phyloP scores from a whole-genome alignment of 2,888 invertebrate genomes.

The Calameuta pallipes region DNA sequence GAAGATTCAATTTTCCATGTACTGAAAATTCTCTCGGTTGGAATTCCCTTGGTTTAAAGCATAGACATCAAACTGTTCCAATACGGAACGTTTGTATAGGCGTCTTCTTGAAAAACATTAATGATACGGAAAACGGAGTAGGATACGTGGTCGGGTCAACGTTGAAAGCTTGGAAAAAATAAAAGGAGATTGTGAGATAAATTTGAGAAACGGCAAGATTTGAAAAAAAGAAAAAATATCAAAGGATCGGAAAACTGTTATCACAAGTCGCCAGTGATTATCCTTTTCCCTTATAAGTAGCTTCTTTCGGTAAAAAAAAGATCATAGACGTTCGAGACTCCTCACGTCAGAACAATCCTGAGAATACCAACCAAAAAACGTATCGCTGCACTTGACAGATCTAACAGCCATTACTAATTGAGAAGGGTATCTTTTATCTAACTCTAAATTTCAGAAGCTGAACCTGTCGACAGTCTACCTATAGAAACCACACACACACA shows the following conservation, averaged over 20 bases:
- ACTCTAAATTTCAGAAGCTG: neutral
- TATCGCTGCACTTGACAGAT: neutral
- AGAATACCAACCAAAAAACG: neutral
- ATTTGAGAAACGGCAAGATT: neutral
- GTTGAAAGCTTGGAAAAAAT: neutral
- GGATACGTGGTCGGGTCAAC: neutral
- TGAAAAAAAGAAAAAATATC: neutral
- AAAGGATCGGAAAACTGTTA: neutral
- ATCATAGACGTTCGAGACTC: neutral
- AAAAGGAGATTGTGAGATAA: neutral
- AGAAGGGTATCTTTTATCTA: neutral
- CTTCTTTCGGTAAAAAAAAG: neutral
- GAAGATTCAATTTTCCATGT: neutral
- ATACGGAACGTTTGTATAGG: neutral
- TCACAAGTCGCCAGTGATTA: neutral
- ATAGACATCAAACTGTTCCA: neutral
- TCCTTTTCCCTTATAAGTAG: neutral
- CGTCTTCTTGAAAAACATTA: neutral
- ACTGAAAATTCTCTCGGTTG: neutral
- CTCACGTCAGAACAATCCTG: neutral
- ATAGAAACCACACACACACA: neutral
- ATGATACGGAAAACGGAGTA: neutral
- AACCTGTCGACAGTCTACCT: neutral
- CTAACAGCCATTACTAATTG: neutral
- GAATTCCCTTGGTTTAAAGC: neutral